Conservation (phyloP, 2,113 vertebrate species). For the Paradoxurus hermaphroditus region DNA sequence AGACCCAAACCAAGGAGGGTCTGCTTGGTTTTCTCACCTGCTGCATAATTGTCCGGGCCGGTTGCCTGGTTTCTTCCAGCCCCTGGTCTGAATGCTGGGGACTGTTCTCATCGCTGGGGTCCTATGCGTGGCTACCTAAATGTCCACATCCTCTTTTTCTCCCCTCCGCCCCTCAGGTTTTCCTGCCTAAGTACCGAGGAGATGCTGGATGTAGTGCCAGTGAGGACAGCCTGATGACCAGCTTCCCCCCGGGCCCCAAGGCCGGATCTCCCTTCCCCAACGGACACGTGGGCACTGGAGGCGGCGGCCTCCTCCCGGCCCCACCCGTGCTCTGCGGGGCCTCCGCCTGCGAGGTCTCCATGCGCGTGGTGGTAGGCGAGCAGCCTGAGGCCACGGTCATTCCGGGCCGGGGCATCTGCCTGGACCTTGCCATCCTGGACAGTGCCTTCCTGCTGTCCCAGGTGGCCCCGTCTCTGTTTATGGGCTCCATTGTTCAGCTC, state of each 20-base stretch:
- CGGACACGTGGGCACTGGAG: conserved; percentile 49
- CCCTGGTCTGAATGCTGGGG: background rate
- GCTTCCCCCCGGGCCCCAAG: conserved; percentile 73
- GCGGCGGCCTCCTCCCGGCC: conserved; percentile 27
- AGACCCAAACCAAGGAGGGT: background rate
- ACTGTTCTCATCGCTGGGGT: background rate
- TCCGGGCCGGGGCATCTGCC: conserved; percentile 85
- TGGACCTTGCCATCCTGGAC: conserved; percentile 92
- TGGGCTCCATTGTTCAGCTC: conserved; percentile 90
- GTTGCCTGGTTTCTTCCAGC: background rate
- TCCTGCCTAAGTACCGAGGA: conserved; percentile 84
- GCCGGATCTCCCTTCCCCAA: conserved; percentile 78
- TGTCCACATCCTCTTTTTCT: background rate
- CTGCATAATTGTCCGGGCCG: background rate
- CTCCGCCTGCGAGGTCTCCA: conserved; percentile 79
- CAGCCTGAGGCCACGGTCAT: background rate
- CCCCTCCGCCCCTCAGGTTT: conserved; percentile 77
- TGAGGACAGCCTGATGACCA: conserved; percentile 50
- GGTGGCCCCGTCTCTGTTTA: conserved; percentile 88
- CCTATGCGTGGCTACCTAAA: background rate
- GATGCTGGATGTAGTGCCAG: background rate
- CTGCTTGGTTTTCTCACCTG: background rate
- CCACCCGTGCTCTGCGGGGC: conserved; percentile 71
- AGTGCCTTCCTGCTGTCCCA: conserved; percentile 92
- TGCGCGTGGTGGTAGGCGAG: conserved; percentile 77